These are phyloP conservation scores for Pediacus dermestoides DNA, from an alignment of 2,888 invertebrate species.

Conservation along the genomic window DNA sequence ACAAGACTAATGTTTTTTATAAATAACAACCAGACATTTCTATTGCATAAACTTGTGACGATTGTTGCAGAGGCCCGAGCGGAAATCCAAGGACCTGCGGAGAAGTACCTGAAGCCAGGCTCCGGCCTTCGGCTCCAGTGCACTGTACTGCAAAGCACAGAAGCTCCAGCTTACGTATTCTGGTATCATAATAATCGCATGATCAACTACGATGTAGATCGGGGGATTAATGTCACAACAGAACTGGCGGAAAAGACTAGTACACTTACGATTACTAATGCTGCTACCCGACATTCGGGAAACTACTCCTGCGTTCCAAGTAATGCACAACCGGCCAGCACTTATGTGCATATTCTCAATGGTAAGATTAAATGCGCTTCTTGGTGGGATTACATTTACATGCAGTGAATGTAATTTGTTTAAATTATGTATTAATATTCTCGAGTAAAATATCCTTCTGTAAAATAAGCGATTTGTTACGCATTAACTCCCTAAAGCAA, in stretches of 20 bases:
- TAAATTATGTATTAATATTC: too few relatives aligned
- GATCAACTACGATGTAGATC: constrained; percentile 87
- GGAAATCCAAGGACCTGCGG: constrained; percentile 80
- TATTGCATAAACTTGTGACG: constrained; percentile 7
- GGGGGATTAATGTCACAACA: constrained; percentile 82
- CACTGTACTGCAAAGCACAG: constrained; percentile 78
- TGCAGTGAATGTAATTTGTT: too few relatives aligned
- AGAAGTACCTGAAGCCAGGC: constrained; percentile 84
- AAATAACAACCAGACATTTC: too few relatives aligned
- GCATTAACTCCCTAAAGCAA: too few relatives aligned
- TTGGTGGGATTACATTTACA: too few relatives aligned
- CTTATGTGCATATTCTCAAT: constrained; percentile 86
- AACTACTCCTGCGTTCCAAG: constrained; percentile 88
- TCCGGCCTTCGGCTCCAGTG: constrained; percentile 79
- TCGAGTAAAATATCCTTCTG: too few relatives aligned
- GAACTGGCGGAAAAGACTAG: constrained; percentile 69
- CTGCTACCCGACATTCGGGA: constrained; percentile 72
- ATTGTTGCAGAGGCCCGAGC: constrained; percentile 72
- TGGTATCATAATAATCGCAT: constrained; percentile 88
- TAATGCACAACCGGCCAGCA: constrained; percentile 83
- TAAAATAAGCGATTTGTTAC: too few relatives aligned
- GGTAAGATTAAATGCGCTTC: too few relatives aligned
- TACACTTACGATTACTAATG: constrained; percentile 57
- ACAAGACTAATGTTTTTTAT: too few relatives aligned
- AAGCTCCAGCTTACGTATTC: constrained; percentile 73